A percentile compares a stretch with the other conserved stretches of the same genome.
Evolutionary conservation across 2,113 vertebrate genomes (phyloP).

Genomic region (Neomonachus schauinslandi): DNA sequence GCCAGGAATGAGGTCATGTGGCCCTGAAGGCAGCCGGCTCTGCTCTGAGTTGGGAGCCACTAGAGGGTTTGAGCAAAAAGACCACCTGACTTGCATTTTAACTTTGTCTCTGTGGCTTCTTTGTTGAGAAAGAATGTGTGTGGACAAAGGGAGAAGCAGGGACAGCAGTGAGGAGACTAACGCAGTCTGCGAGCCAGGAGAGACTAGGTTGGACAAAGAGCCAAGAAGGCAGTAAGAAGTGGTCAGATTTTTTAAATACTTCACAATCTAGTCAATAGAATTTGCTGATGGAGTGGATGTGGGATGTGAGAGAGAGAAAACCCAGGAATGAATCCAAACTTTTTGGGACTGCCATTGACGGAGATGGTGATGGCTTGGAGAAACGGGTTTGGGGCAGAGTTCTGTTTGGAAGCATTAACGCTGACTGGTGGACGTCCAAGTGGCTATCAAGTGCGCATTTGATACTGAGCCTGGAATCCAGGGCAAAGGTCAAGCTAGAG

Average conservation of each 20-base stretch:
- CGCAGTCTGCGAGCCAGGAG: not conserved
- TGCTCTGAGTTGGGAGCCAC: not conserved
- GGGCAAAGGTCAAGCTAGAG: not conserved
- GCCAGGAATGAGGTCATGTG: accelerated
- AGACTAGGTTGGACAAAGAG: not conserved
- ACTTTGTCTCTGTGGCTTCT: not conserved
- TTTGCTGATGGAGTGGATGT: not conserved
- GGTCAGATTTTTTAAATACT: not conserved
- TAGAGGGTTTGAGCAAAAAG: not conserved
- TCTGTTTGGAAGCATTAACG: not conserved
- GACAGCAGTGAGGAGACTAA: not conserved
- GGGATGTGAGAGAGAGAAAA: not conserved
- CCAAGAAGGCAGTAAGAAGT: not conserved
- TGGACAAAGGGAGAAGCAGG: not conserved
- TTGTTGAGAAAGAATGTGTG: not conserved
- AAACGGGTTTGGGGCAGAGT: not conserved
- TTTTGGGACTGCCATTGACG: not conserved
- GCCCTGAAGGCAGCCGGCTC: not conserved
- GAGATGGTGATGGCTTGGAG: not conserved
- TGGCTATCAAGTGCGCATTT: not conserved
- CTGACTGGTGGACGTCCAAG: not conserved
- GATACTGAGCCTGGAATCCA: not conserved
- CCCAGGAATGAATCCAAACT: no score
- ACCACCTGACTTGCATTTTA: not conserved
- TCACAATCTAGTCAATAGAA: not conserved